A percentile compares a stretch with the other conserved stretches of the same genome.
These are phyloP conservation scores for Campopleginae sp. DNA, from an alignment of 2,888 invertebrate species.

Conservation along the genomic window DNA sequence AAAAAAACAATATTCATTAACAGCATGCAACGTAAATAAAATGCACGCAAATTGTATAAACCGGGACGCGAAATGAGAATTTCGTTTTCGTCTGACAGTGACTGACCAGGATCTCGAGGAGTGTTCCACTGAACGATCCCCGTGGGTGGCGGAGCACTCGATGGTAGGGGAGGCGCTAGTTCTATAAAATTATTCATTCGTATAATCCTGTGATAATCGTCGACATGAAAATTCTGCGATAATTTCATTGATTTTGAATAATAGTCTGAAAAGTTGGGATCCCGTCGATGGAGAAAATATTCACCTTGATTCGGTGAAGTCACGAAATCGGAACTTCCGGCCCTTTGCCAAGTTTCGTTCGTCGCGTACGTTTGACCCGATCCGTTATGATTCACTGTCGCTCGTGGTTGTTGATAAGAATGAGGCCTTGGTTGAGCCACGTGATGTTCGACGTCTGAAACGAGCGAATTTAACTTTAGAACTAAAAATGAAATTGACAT, in stretches of 20 bases:
- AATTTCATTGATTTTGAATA: conserved; percentile 22
- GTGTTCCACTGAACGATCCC: conserved; percentile 80
- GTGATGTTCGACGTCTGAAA: conserved; percentile 78
- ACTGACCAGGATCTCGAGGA: conserved; percentile 82
- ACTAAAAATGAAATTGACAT: not conserved
- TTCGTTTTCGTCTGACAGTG: conserved; percentile 69
- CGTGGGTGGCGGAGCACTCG: conserved; percentile 85
- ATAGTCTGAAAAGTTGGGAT: not conserved
- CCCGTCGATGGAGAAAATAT: not conserved
- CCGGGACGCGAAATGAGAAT: conserved; percentile 19
- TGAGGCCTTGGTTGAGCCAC: conserved; percentile 78
- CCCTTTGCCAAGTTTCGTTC: conserved; percentile 80
- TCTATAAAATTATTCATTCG: conserved; percentile 83
- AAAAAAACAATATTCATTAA: conserved; percentile 15
- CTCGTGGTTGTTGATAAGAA: conserved; percentile 79
- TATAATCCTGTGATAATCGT: conserved; percentile 58
- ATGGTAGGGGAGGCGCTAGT: conserved; percentile 87
- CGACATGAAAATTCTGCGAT: conserved; percentile 8
- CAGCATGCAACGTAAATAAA: conserved; percentile 55
- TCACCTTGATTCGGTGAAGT: conserved; percentile 74
- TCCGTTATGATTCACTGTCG: conserved; percentile 81
- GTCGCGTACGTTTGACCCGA: conserved; percentile 79
- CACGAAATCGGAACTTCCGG: conserved; percentile 77
- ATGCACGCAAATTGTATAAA: conserved; percentile 54
- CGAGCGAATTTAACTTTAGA: not conserved